A percentile compares a stretch with the other conserved stretches of the same genome.
Evolutionary conservation across 2,888 invertebrate genomes (phyloP).

Genomic region (Andrena chrysosceles): DNA sequence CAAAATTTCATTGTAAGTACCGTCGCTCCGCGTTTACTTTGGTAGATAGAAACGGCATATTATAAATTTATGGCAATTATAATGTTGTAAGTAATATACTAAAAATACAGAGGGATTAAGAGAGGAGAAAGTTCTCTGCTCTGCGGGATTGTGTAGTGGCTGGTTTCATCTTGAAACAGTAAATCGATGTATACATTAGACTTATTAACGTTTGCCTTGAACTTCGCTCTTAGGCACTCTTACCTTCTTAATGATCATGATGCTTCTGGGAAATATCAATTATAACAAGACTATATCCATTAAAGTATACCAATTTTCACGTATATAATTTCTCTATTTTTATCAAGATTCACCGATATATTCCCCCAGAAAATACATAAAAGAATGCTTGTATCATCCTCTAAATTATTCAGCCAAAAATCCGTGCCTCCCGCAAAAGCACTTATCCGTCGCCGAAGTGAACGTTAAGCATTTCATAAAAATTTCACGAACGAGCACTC

Average conservation of each 20-base stretch:
- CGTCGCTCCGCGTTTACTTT: neutral
- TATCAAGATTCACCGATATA: neutral
- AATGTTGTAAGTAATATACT: no score
- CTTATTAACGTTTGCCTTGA: slow-evolving; percentile 54
- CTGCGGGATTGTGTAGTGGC: neutral
- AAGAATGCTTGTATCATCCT: neutral
- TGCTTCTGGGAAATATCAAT: neutral
- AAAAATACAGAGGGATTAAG: no score
- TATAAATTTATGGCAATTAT: no score
- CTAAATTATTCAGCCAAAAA: neutral
- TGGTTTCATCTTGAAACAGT: slow-evolving; percentile 13
- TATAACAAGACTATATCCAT: neutral
- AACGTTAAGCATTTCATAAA: slow-evolving; percentile 13
- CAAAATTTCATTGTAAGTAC: neutral
- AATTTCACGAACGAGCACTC: slow-evolving; percentile 1
- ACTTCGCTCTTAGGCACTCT: slow-evolving; percentile 36
- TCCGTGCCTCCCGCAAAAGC: neutral
- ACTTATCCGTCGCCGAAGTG: neutral
- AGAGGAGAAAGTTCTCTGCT: neutral
- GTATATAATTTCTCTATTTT: no score
- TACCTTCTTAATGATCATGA: slow-evolving; percentile 21
- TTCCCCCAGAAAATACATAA: neutral
- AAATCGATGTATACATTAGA: slow-evolving; percentile 40
- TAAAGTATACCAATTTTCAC: no score
- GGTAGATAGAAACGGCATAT: no score